Evolutionary conservation across 2,113 vertebrate species (phyloP).

Genomic region (Osmerus mordax): DNA sequence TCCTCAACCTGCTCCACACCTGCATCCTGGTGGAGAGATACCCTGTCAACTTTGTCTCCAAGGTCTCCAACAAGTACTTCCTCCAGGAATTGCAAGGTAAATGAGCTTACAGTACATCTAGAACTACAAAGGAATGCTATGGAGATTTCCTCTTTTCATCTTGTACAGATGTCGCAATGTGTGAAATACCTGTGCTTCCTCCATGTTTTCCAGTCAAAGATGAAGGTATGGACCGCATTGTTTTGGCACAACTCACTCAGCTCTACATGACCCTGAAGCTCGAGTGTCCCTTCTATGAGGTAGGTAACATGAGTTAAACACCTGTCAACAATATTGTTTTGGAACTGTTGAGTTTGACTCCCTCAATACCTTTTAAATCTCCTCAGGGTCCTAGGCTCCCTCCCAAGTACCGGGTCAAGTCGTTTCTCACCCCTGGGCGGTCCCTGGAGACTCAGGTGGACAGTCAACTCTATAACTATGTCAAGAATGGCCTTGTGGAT

Average conservation of each 20-base stretch:
- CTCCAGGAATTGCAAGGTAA: constrained; percentile 86
- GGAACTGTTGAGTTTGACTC: not conserved
- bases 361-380: not conserved
- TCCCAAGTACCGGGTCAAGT: constrained; percentile 76
- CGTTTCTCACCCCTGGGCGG: constrained; percentile 63
- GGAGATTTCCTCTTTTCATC: not conserved
- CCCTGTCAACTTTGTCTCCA: constrained; percentile 87
- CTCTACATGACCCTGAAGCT: constrained; percentile 83
- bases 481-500: constrained; percentile 76
- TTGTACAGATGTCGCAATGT: too few species aligned
- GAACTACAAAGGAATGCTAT: not conserved
- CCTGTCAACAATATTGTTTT: too few species aligned
- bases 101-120: not conserved
- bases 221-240: constrained; percentile 61
- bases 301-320: constrained; percentile 13
- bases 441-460: constrained; percentile 77
- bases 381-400: constrained; percentile 77
- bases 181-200: constrained; percentile 1
- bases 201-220: constrained; percentile 70
- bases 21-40: constrained; percentile 82
- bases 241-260: constrained; percentile 80
- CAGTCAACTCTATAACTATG: constrained; percentile 73
- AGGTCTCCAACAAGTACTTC: constrained; percentile 86
- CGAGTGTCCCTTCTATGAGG: constrained; percentile 87
- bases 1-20: constrained; percentile 82